Base-by-base conservation (phyloP, 2,888 invertebrate genomes). In the Acleris holmiana region DNA sequence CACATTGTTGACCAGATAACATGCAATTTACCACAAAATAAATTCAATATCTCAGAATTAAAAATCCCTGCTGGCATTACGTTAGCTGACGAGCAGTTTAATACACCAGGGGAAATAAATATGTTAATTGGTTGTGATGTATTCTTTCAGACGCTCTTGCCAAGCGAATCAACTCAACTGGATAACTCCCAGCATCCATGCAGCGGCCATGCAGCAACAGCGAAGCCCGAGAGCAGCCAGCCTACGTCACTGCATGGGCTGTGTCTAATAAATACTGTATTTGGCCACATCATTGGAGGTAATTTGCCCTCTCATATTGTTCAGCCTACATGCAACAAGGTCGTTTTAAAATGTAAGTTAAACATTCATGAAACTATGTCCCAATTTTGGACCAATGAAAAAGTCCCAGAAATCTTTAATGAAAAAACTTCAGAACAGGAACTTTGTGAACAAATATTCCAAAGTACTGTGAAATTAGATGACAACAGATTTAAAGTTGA, bases 1-100 rank as follows among this genome's bases (percentile, higher is more conserved):
- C 65, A 67, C 35, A 58, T 72, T 7, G 46, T 72, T 3, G 68
- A 72, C 1, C 29, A 56, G n/a, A 70, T 72, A 3, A 72, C 71
- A 4, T 67, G 62, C 15, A 44, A 67, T 7, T 48, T 71, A 15
- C 71, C 72, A 18, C 72, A 70, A 48, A 47, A 4, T 19, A 48
- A 57, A 56, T 17, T 68, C n/a, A 48, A 71, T 55, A 7, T 66
- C 0, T 15, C 40, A n/a, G n/a, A 58, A 0, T 10, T 70, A 19
- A 19, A 7, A 3, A 19, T 72, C 2, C 71, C 71, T 7, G 5
- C 25, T 0, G 40, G 44, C 10, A 50, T 68, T 4, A 47, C 1
- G 2, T 21, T 72, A 13, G 71, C 72, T 3, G 71, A 71, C 18
- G 50, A 58, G 2, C 10, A 51, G 1, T 71, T 68, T 29, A 41